Base-by-base conservation (phyloP, 2,888 invertebrate genomes). In the Tachina fera region DNA sequence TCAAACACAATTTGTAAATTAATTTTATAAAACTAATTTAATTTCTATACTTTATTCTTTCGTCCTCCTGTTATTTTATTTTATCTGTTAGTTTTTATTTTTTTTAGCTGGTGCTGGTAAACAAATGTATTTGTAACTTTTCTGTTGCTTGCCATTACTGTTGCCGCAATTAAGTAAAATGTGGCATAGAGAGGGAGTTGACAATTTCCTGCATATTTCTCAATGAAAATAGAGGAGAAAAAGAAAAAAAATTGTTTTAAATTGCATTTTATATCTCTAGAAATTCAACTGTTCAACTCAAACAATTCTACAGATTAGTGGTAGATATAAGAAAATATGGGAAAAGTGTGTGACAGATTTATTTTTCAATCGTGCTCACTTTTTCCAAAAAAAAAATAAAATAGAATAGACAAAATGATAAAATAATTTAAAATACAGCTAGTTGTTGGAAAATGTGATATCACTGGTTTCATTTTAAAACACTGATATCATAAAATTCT, bases 11-110 rank as follows among this genome's bases (percentile, higher is more conserved):
- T 75, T 80, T 49, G 41, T 71, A 84, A 84, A 84, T 84, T 84
- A 80, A 84, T 84, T 84, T 47, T 75, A 84, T 79, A 80, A 80
- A 84, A 80, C 79, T 84, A 80, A 84, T 84, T 79, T 49, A 79
- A 75, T 83, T 84, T 71, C 31, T 63, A 4, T 19, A 9, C 68
- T 9, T 71, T 22, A 16, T 53, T 51, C 31, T 77, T 22, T 22
- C 43, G 16, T n/a, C 13, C 31, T 41, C 19, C 41, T 45, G 11
- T 45, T 56, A 8, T 56, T 22, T 14, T 45, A 11, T 14, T 41
- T 68, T 47, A 39, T 13, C 61, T 43, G 16, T 14, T 22, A 14
- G 45, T 39, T 65, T 47, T 14, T 79, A 49, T 75, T 56, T 61
- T n/a, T 47, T 19, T 53, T 58, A 6, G 31, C 6, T 60, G 60